Base-by-base conservation (phyloP, 2,113 vertebrate genomes). In the Danionella cerebrum region DNA sequence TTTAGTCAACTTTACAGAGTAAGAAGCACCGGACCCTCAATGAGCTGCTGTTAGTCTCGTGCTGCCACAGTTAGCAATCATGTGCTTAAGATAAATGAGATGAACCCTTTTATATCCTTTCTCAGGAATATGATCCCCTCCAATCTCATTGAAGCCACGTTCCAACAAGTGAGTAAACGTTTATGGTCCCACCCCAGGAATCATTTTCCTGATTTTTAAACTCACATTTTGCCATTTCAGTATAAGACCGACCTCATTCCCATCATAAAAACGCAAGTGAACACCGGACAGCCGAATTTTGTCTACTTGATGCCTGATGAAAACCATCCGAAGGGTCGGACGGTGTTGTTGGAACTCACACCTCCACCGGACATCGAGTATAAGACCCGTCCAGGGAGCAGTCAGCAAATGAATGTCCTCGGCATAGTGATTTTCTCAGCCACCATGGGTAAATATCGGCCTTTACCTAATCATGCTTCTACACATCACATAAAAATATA, bases 391-490 rank as follows among this genome's bases (percentile, higher is more conserved):
- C 90, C 91, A 0, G 91, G 91, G n/a, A 91, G 67, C 81, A 94
- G 89, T 77, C 90, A 88, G 0, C 92, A 93, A 81, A 94, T 94
- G 92, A 95, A 95, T 0, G 93, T 95, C 10, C 73, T 95, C 10
- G 93, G 93, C 3, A 93, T 95, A 0, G 93, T 95, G 54, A 88
- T 95, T 83, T 95, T 95, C 85, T 95, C 93, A 0, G 92, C 92
- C 18, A 94, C 91, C 0, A 91, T 95, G 80, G 93, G 93, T 94
- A 83, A 83, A 1, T 25, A 10, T 64, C 19, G 19, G 12, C 11
- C 29, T 33, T 59, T 10, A 38, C n/a, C n/a, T 16, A 33, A 33
- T 52, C 0, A 36, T 27, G 14, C 21, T 14, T n/a, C 10, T 69
- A 16, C 11, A 47, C 25, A 35, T 22, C 27, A 65, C 14, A 45